Base-by-base conservation (phyloP, 1,140 invertebrate species). In the Aphelinus atriplicis region DNA sequence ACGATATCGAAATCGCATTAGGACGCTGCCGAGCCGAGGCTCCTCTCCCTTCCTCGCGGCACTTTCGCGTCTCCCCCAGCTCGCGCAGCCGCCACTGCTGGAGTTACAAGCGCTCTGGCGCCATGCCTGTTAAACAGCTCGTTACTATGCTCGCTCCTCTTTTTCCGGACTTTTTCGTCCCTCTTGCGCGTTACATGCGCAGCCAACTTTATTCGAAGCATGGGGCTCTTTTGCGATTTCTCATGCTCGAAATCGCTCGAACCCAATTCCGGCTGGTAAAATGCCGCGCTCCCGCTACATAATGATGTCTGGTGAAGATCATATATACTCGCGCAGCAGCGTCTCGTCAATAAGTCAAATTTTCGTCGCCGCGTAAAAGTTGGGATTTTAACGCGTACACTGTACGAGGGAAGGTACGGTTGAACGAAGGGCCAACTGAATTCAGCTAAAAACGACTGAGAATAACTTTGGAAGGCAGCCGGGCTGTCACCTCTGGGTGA, bases 1-100 rank as follows among this genome's bases (percentile, higher is more conserved):
- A 73, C 80, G 81, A 84, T 85, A 83, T 83, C 81, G 82, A 81
- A 83, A 83, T 82, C 81, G 79, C 82, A 82, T 83, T 83, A 83
- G 82, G 78, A 81, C 76, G 67, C 78, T 78, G 75, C 77, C 62
- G 58, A 63, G 50, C 58, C 26, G 70, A 63, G 45, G 5, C 26
- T 56, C 5, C 48, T 2, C 57, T 53, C 10, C 46, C 58, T 51
- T 70, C 47, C 42, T n/a, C 51, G 51, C 9, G 51, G 51, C 51
- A 53, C 9, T 53, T 53, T 53, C 26, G 26, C 26, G 26, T 26
- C 26, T 26, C 26, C 26, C 26, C 26, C 26, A 26, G 26, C 26
- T 26, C 26, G 26, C 26, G 26, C 26, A 26, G 26, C 26, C 26
- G 26, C 26, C 26, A 26, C 26, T 26, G 26, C 26, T 26, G 26